phyloP scores from a whole-genome alignment of 2,888 invertebrate genomes.

The Cancer borealis region DNA sequence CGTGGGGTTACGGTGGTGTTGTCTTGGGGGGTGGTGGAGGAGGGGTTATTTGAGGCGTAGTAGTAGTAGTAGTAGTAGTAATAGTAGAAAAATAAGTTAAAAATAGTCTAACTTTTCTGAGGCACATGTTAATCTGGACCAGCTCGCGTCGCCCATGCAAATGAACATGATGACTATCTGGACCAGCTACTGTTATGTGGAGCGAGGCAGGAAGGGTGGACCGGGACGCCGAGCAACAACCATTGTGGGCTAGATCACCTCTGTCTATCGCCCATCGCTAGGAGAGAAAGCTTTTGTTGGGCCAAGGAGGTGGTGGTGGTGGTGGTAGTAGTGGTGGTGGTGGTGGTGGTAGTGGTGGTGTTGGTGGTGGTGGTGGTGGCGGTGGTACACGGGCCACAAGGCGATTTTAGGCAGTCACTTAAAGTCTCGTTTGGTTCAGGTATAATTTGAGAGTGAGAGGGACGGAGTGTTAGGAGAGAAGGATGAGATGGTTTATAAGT shows the following conservation, averaged over 20 bases:
- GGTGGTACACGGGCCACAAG: background rate
- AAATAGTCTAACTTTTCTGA: too few relatives aligned
- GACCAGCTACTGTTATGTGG: constrained; percentile 23
- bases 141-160: constrained; percentile 14
- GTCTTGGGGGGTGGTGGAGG: background rate
- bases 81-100: too few relatives aligned
- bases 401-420: background rate
- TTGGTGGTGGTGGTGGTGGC: background rate
- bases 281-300: constrained; percentile 25
- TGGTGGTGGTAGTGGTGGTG: background rate
- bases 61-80: too few relatives aligned
- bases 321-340: background rate
- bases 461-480: background rate
- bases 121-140: background rate
- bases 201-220: constrained; percentile 24
- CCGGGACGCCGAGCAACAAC: background rate
- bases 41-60: too few relatives aligned
- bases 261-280: constrained; percentile 32
- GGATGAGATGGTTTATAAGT: background rate
- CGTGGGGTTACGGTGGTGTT: background rate
- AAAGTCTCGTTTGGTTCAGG: background rate
- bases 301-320: background rate
- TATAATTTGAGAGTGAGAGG: background rate
- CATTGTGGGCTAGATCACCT: constrained; percentile 18
- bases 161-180: constrained; percentile 32